Evolutionary conservation across 2,888 invertebrate genomes (phyloP).

Genomic region (Tachina grossa): DNA sequence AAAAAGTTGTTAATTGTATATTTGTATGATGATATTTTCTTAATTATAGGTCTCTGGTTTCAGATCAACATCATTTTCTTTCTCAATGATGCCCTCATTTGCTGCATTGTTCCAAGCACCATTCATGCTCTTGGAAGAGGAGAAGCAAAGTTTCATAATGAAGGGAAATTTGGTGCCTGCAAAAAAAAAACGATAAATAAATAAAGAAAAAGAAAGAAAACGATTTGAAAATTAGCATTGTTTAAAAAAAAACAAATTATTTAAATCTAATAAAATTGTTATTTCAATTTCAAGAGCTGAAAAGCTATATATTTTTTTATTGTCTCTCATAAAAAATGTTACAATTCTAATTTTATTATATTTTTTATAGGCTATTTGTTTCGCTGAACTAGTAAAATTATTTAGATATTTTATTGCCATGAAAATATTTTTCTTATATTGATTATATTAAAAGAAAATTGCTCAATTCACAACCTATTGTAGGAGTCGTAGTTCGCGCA

Average conservation of each 20-base stretch:
- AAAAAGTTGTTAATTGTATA: conserved; percentile 74
- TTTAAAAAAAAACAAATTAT: not conserved
- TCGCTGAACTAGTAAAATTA: no score
- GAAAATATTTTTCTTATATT: no score
- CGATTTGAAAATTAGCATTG: not conserved
- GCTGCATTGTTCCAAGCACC: conserved; percentile 85
- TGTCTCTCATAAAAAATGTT: no score
- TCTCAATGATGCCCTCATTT: conserved; percentile 82
- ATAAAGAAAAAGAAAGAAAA: not conserved
- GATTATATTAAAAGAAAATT: no score
- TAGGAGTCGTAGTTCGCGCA: no score
- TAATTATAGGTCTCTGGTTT: conserved; percentile 81
- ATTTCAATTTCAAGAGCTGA: no score
- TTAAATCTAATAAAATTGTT: no score
- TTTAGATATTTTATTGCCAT: no score
- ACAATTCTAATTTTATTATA: no score
- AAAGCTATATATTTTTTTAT: no score
- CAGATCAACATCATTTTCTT: conserved; percentile 81
- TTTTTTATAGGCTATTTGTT: no score
- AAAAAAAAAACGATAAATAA: conserved; percentile 76
- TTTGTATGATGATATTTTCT: conserved; percentile 74
- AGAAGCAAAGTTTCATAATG: conserved; percentile 99
- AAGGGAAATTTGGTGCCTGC: conserved; percentile 98
- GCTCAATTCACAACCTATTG: no score
- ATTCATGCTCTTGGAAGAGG: conserved; percentile 87